Evolutionary conservation across 2,113 vertebrate genomes (phyloP), one percentile per base, ranked within the genome.

Genomic region (Rissa tridactyla): DNA sequence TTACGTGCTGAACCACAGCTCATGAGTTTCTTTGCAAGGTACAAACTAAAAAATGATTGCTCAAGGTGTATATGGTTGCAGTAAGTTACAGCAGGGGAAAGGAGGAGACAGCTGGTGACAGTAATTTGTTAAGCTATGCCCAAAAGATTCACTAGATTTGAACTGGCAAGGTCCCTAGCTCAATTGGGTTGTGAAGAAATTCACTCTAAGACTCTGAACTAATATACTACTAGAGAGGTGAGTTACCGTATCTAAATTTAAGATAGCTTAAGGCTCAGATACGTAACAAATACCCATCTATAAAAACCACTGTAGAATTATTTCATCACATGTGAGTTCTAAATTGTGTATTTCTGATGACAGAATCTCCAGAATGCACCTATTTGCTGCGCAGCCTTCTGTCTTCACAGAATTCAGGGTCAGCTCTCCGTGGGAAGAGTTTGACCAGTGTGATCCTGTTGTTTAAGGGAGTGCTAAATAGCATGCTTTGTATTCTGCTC

Each of bases 401-500:
- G 25, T 40, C 93, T 90, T 52, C 55, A 22, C 36, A 58, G 57
- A 92, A 88, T 82, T 49, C 71, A 42, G 10, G 25, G 57, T 64
- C 47, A 76, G 42, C 10, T 71, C 23, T 61, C 26, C 34, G 38
- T 16, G 11, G 23, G 11, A 61, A 65, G 25, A 70, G 7, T 52
- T 73, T 62, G 20, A 20, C 21, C 42, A 46, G 34, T 3, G 4
- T 0, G 0, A 52, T 65, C 44, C 71, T 54, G 19, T 19, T 82
- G 32, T 38, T n/a, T 38, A 44, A 46, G 30, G 34, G 26, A 57
- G 18, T 5, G 15, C 8, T 0, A 15, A 77, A 73, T 6, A 54
- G 21, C 46, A 19, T 3, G 4, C 10, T 57, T 29, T 0, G 0
- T 10, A 25, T 69, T 75, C 72, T 42, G 27, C 22, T 29, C 1